These are phyloP conservation scores for Phymastichus coffea DNA, from an alignment of 1,140 invertebrate species.

Conservation along the genomic window DNA sequence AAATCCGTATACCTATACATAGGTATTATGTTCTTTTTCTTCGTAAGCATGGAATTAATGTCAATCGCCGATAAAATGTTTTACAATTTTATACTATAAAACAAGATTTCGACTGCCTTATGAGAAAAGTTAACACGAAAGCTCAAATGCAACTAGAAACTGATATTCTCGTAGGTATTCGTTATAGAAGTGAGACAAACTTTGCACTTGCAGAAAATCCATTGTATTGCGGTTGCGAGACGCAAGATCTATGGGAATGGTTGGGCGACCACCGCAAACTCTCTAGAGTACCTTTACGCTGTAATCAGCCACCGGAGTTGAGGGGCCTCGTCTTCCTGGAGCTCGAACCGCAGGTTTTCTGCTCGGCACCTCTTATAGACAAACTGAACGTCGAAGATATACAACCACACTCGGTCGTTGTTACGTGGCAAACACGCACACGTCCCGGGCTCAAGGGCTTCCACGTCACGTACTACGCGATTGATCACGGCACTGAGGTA, in stretches of 20 bases:
- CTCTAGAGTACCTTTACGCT: slow-evolving; percentile 56
- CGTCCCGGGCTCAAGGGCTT: slow-evolving; percentile 82
- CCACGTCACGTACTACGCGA: slow-evolving; percentile 79
- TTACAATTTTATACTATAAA: no score
- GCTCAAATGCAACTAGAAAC: no score
- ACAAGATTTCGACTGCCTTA: no score
- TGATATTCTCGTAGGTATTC: no score
- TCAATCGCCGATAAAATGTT: no score
- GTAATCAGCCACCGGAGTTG: slow-evolving; percentile 77
- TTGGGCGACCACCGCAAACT: slow-evolving; percentile 80
- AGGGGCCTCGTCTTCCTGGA: slow-evolving; percentile 73
- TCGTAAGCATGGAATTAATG: no score
- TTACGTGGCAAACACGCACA: slow-evolving; percentile 87
- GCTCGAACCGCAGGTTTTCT: slow-evolving; percentile 77
- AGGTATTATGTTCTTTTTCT: background rate
- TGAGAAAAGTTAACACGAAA: no score
- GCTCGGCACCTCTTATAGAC: slow-evolving; percentile 75
- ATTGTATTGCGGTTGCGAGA: slow-evolving; percentile 80
- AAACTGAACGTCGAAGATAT: slow-evolving; percentile 84
- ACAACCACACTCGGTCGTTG: slow-evolving; percentile 81
- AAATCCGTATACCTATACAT: no score
- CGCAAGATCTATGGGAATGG: slow-evolving; percentile 90
- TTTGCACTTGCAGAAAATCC: slow-evolving; percentile 73
- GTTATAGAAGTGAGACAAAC: no score
- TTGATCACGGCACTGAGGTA: slow-evolving; percentile 63